These are phyloP conservation scores for Emydura subglobosa DNA, from an alignment of 2,113 vertebrate species.

Conservation along the genomic window DNA sequence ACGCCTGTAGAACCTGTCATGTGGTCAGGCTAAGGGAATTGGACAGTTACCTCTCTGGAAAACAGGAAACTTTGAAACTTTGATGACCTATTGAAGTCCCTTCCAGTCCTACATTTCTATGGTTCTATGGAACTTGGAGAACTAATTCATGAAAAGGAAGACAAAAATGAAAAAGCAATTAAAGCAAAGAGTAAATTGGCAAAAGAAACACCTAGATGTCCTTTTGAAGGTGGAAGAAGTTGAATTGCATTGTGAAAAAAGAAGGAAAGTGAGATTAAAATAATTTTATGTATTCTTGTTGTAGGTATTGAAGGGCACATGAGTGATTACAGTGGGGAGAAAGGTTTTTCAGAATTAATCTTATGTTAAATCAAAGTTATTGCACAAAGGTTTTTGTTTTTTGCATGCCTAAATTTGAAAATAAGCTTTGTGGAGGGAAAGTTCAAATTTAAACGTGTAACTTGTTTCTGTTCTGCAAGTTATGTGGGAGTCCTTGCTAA, in stretches of 20 bases:
- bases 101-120: neutral
- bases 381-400: neutral
- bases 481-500: neutral
- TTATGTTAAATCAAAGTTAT: neutral
- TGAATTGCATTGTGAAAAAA: neutral
- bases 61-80: neutral
- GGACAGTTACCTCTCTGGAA: neutral
- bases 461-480: neutral
- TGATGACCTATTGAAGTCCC: neutral
- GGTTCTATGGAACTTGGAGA: neutral
- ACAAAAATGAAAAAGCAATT: neutral
- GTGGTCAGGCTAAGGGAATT: neutral
- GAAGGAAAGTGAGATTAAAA: neutral
- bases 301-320: neutral
- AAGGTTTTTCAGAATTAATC: fast-evolving
- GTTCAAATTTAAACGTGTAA: neutral
- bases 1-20: neutral
- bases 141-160: neutral
- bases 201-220: neutral
- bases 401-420: neutral
- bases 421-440: neutral
- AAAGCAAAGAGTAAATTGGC: neutral
- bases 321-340: neutral
- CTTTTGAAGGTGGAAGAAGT: neutral
- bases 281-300: neutral